Base-by-base conservation (phyloP, 2,113 vertebrate species). In the Syrmaticus mikado region DNA sequence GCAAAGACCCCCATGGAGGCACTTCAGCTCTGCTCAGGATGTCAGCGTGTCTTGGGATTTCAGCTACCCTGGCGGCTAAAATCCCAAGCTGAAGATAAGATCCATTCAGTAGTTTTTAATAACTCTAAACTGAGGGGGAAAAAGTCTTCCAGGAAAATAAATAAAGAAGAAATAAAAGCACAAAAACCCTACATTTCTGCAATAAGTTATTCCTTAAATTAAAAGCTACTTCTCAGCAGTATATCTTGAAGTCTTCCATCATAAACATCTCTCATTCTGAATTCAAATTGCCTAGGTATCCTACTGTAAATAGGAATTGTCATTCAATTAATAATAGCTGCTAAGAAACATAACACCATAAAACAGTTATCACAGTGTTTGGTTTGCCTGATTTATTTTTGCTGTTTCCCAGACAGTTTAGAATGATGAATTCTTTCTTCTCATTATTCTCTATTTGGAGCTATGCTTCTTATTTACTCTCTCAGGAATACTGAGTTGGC, bases 251-350 rank as follows among this genome's bases (percentile, higher is more conserved):
- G 40, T 90, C 15, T 64, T 74, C 68, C 55, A 57, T 66, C 5
- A 4, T 16, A 76, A 74, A 13, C 38, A 75, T n/a, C 85, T 55
- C 96, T 94, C 28, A 58, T 79, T 92, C 43, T 86, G 10, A 96
- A 82, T 94, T 43, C 93, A 76, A 86, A 93, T 96, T 94, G 94
- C 43, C 84, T 71, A 8, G 8, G 53, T 77, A 67, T 91, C 28
- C 25, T 45, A 93, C 24, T n/a, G 4, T 85, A 97, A 96, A 97
- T 58, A 89, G 45, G 87, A 96, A 94, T 94, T 94, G 71, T 84
- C 92, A 95, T 94, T 97, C 87, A 87, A 95, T 96, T 97, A 96
- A 94, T 95, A 95, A 96, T 50, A 94, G 52, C 30, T 92, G 36
- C 95, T 97, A 97, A 96, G 74, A 95, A 96, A 81, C 93, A 89